A percentile compares a stretch with the other conserved stretches of the same genome.
phyloP scores from a whole-genome alignment of 2,797 vertebrate genomes.

The Calcarius lapponicus region DNA sequence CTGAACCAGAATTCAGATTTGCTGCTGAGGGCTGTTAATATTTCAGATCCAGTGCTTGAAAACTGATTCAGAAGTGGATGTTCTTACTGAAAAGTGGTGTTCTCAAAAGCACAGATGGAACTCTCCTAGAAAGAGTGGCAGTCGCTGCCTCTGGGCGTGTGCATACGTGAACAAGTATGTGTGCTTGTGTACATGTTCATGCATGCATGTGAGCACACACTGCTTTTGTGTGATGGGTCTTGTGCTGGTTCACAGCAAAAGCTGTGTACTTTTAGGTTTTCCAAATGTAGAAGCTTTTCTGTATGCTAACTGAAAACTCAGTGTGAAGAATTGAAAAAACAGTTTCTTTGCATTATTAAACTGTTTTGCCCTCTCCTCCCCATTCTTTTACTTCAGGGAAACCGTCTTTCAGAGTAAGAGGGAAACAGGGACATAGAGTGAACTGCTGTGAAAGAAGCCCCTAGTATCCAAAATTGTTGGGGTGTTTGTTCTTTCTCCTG shows the following conservation, averaged over 20 bases:
- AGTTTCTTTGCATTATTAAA: not conserved
- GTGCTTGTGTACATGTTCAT: not conserved
- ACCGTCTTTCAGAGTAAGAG: not conserved
- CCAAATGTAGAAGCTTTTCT: not conserved
- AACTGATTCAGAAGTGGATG: not conserved
- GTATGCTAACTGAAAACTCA: not conserved
- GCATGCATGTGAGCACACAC: not conserved
- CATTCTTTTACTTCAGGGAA: not conserved
- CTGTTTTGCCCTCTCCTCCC: rapidly evolving
- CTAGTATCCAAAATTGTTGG: not conserved
- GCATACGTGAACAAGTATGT: not conserved
- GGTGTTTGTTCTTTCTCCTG: not conserved
- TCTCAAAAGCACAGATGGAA: not conserved
- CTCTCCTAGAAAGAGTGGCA: not conserved
- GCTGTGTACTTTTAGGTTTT: not conserved
- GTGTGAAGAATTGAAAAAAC: not conserved
- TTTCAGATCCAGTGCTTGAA: not conserved
- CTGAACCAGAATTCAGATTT: not conserved
- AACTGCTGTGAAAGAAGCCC: not conserved
- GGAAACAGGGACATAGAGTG: not conserved
- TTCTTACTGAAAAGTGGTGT: not conserved
- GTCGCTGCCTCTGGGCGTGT: not conserved
- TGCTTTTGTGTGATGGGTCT: not conserved
- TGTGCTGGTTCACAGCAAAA: not conserved
- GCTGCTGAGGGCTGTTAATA: not conserved